These are phyloP conservation scores for Vandiemenella viatica DNA, from an alignment of 2,888 invertebrate genomes.

Conservation along the genomic window DNA sequence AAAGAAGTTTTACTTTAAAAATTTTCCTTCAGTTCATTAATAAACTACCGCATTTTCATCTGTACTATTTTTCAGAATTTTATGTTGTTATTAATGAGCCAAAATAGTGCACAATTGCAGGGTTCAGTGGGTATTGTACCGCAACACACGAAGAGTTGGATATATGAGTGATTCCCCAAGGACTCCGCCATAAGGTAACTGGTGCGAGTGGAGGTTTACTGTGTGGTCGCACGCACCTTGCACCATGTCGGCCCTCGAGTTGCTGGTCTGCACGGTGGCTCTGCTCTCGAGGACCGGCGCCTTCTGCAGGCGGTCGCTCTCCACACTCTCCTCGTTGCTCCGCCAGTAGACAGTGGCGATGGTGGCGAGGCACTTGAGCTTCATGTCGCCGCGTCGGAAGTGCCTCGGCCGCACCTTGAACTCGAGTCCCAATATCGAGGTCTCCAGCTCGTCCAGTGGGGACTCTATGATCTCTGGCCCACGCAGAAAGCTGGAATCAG, in stretches of 20 bases:
- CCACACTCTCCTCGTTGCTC: slow-evolving; percentile 76
- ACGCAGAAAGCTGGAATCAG: slow-evolving; percentile 35
- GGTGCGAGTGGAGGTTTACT: background rate
- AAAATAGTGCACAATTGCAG: too few relatives aligned
- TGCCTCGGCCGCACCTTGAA: slow-evolving; percentile 67
- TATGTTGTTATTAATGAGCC: too few relatives aligned
- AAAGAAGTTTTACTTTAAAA: too few relatives aligned
- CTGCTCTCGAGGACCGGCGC: slow-evolving; percentile 63
- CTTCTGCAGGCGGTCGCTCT: slow-evolving; percentile 53
- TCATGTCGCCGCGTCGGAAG: slow-evolving; percentile 67
- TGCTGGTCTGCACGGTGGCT: slow-evolving; percentile 31
- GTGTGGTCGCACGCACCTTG: slow-evolving; percentile 37
- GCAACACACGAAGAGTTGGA: too few relatives aligned
- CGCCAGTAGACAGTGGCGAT: slow-evolving; percentile 76
- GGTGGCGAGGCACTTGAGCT: slow-evolving; percentile 76
- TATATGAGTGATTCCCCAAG: too few relatives aligned
- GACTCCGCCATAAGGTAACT: too few relatives aligned
- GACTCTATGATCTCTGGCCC: slow-evolving; percentile 35
- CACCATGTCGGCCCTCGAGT: slow-evolving; percentile 59
- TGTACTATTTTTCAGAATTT: too few relatives aligned
- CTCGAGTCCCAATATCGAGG: slow-evolving; percentile 59
- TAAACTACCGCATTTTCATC: too few relatives aligned
- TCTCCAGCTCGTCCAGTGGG: slow-evolving; percentile 54
- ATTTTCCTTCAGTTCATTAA: too few relatives aligned
- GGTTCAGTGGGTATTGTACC: too few relatives aligned